phyloP scores from a whole-genome alignment of 2,888 invertebrate species.

The Sesamia inferens region DNA sequence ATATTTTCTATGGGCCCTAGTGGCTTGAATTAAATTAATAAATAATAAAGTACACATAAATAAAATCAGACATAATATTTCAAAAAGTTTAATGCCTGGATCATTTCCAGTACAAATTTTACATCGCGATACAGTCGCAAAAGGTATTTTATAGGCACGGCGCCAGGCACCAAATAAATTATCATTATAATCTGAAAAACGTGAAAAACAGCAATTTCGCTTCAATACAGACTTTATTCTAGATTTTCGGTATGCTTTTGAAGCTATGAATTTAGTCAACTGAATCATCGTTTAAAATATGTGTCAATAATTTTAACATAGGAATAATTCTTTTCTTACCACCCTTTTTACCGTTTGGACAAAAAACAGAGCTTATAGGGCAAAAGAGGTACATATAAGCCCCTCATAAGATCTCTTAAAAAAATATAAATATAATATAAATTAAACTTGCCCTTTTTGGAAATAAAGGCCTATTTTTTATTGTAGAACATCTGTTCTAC shows the following conservation, averaged over 20 bases:
- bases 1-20: too few species aligned
- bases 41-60: background rate
- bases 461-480: too few species aligned
- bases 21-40: too few species aligned
- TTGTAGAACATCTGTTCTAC: too few species aligned
- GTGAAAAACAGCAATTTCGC: slow-evolving; percentile 51
- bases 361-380: too few species aligned
- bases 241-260: slow-evolving; percentile 34
- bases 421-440: too few species aligned
- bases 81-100: background rate
- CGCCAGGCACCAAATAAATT: slow-evolving; percentile 55
- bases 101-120: slow-evolving; percentile 38
- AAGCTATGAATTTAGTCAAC: slow-evolving; percentile 31
- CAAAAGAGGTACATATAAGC: too few species aligned
- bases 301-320: slow-evolving; percentile 26
- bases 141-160: slow-evolving; percentile 48
- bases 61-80: too few species aligned
- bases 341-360: too few species aligned
- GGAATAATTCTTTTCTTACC: slow-evolving; percentile 28
- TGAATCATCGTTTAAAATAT: slow-evolving; percentile 32
- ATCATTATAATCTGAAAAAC: slow-evolving; percentile 43
- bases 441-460: too few species aligned
- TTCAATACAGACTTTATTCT: slow-evolving; percentile 51
- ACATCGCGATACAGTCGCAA: slow-evolving; percentile 32
- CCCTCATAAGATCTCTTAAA: too few species aligned